Evolutionary conservation across 2,888 invertebrate species (phyloP).

Genomic region (Torymus auratus): DNA sequence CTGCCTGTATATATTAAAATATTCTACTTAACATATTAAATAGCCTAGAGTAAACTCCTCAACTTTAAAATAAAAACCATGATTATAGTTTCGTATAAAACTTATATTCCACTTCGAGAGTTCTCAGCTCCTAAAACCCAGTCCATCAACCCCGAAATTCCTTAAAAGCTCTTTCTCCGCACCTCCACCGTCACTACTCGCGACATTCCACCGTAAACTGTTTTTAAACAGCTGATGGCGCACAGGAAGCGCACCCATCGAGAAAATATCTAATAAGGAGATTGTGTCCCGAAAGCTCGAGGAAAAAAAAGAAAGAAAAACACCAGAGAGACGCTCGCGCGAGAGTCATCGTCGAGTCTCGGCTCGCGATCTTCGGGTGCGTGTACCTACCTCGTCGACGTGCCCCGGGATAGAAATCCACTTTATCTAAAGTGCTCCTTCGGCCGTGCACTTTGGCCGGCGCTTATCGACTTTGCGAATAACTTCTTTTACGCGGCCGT

Average conservation of each 20-base stretch:
- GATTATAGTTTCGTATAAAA: too few relatives aligned
- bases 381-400: neutral
- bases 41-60: too few relatives aligned
- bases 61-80: too few relatives aligned
- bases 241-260: neutral
- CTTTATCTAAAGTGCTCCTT: slow-evolving; percentile 68
- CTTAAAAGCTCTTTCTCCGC: slow-evolving; percentile 11
- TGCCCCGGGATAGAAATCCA: slow-evolving; percentile 58
- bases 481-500: slow-evolving; percentile 61
- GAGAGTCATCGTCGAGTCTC: slow-evolving; percentile 34
- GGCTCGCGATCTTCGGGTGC: too few relatives aligned
- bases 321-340: neutral
- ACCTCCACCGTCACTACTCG: too few relatives aligned
- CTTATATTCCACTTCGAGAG: too few relatives aligned
- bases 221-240: slow-evolving; percentile 27
- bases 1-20: too few relatives aligned
- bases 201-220: neutral
- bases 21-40: too few relatives aligned
- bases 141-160: slow-evolving; percentile 6
- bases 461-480: slow-evolving; percentile 65
- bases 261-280: slow-evolving; percentile 36
- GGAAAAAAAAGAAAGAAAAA: slow-evolving; percentile 14
- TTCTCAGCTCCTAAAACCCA: neutral
- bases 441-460: slow-evolving; percentile 62
- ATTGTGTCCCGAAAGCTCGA: slow-evolving; percentile 20